phyloP scores from a whole-genome alignment of 2,888 invertebrate genomes.

The Nudaria mundana region DNA sequence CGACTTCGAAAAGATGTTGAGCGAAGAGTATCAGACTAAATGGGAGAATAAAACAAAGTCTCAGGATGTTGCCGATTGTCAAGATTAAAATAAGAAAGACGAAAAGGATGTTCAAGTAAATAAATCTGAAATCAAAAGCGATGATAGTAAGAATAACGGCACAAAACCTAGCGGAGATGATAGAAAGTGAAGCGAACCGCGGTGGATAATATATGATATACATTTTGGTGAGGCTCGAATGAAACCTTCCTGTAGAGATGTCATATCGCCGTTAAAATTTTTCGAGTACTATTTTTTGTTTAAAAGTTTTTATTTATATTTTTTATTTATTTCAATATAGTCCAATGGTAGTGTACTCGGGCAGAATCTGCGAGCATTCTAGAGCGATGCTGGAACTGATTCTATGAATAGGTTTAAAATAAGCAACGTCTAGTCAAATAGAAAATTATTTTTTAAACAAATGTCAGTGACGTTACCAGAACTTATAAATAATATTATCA shows the following conservation, averaged over 20 bases:
- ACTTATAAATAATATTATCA: constrained; percentile 73
- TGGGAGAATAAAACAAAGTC: constrained; percentile 53
- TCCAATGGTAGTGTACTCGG: constrained; percentile 13
- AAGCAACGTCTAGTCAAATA: constrained; percentile 65
- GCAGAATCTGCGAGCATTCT: constrained; percentile 26
- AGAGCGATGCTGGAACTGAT: constrained; percentile 26
- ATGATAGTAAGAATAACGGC: constrained; percentile 50
- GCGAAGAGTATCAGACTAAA: constrained; percentile 67
- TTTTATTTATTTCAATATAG: constrained; percentile 43
- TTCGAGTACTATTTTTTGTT: constrained; percentile 50
- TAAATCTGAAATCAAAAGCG: constrained; percentile 42
- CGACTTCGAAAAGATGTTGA: constrained; percentile 70
- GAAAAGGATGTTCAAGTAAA: constrained; percentile 45
- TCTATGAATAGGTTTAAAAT: constrained; percentile 40
- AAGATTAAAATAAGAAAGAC: constrained; percentile 46
- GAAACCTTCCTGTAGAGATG: constrained; percentile 22
- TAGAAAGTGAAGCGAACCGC: constrained; percentile 42
- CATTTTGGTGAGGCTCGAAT: constrained; percentile 23
- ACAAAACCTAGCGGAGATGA: constrained; percentile 43
- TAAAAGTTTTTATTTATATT: constrained; percentile 48
- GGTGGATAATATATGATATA: background rate
- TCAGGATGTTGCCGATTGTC: constrained; percentile 43
- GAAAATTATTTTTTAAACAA: constrained; percentile 55
- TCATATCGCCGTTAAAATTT: constrained; percentile 41
- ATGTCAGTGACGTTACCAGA: constrained; percentile 77